These are phyloP conservation scores for Callocephalon fimbriatum DNA, from an alignment of 2,113 vertebrate species.

Conservation along the genomic window DNA sequence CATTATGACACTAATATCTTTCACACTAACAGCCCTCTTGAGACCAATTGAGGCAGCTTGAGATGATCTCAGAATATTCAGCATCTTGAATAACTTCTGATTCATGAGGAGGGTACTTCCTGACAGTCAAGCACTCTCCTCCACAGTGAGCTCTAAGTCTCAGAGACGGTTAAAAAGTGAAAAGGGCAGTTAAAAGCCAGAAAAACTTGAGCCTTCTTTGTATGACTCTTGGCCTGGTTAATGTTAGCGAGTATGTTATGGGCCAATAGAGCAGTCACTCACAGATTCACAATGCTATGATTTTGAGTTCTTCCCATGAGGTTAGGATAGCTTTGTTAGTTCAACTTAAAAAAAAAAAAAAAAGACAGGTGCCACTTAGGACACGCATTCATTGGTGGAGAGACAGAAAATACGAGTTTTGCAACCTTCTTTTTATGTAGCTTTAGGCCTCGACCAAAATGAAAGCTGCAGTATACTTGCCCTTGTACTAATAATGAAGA, in stretches of 20 bases:
- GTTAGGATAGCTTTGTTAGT: not conserved
- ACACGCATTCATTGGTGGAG: not conserved
- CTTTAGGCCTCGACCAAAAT: not conserved
- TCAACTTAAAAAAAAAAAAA: not conserved
- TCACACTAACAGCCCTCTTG: slow-evolving; percentile 21
- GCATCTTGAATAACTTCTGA: slow-evolving; percentile 7
- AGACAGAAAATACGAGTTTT: not conserved
- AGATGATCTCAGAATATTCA: slow-evolving; percentile 50
- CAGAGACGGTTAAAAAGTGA: not conserved
- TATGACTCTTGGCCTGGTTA: slow-evolving; percentile 16
- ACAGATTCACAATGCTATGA: not conserved
- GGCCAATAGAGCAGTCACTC: not conserved
- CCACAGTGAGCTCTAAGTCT: not conserved
- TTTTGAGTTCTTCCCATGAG: not conserved
- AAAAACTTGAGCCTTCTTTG: not conserved
- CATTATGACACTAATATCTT: slow-evolving; percentile 21
- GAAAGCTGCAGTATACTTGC: not conserved
- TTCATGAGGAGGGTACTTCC: not conserved
- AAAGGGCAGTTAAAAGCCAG: not conserved
- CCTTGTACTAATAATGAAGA: not conserved
- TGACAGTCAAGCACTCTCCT: not conserved
- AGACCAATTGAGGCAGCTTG: slow-evolving; percentile 2
- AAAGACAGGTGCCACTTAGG: not conserved
- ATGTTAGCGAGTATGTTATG: not conserved
- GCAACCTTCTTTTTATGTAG: not conserved